Base-by-base conservation (phyloP, 2,797 vertebrate species). In the Onychomys leucogaster region DNA sequence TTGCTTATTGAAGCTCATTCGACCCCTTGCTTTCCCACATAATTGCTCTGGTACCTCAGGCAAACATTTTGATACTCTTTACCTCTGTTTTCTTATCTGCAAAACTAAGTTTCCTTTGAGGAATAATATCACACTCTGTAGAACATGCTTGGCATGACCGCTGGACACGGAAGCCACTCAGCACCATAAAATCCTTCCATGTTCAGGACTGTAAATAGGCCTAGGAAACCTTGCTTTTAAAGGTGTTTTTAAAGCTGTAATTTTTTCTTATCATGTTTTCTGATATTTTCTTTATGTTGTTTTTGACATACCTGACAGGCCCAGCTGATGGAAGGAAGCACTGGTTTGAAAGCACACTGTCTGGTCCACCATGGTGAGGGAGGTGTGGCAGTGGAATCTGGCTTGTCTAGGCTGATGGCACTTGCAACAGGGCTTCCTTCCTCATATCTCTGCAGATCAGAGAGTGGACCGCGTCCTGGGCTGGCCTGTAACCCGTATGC, bases 161-260 rank as follows among this genome's bases (percentile, higher is more conserved):
- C 59, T 52, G 46, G 52, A 73, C 41, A 32, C 9, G 49, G 46
- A 46, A 88, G 63, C 69, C 34, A 73, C 61, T 93, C 29, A 2
- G 80, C 59, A 55, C 41, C 3, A 46, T 41, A 52, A 86, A 78
- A 92, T 87, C 37, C 63, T 37, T 92, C 55, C 37, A 63, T n/a
- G 5, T 83, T 37, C 77, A 52, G 41, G 63, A 59, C 32, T 16
- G 61, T 88, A 90, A 32, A 75, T 23, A 76, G 27, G 43, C 41
- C 82, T 85, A 65, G 57, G n/a, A 76, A 91, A 52, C 27, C 71
- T 57, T 52, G 71, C 34, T 93, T 90, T 81, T 90, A 29, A 67
- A 63, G 3, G 49, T 69, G 29, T 27, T 87, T 95, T 94, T 87
- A 17, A 34, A 94, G 46, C 12, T 27, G 34, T 77, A 9, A 23